Conservation (phyloP, 2,888 invertebrate genomes). For the Stomorhina lunata region DNA sequence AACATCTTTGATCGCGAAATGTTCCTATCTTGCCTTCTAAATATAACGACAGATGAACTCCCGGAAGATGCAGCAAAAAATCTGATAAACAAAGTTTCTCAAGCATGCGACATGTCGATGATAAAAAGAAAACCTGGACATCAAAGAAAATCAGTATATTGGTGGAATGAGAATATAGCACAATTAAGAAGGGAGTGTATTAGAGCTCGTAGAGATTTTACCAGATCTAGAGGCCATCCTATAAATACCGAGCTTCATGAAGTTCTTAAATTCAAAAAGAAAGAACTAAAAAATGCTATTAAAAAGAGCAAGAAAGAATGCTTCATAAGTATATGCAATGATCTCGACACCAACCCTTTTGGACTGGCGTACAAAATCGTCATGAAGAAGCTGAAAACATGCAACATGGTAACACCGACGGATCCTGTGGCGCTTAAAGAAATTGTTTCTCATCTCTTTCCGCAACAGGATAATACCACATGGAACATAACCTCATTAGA, state of each 20-base stretch:
- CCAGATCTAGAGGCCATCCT: no score
- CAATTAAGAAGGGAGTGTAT: not conserved
- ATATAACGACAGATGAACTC: no score
- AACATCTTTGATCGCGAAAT: not conserved
- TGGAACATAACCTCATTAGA: no score
- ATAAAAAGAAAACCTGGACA: not conserved
- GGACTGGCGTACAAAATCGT: not conserved
- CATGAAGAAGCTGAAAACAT: not conserved
- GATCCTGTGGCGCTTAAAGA: not conserved
- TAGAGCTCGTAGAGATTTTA: not conserved
- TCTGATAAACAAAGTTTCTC: not conserved
- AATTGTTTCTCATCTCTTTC: no score
- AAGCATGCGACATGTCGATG: not conserved
- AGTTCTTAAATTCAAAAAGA: not conserved
- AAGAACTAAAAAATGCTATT: not conserved
- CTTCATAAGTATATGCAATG: not conserved
- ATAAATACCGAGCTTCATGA: no score
- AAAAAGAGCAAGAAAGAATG: not conserved
- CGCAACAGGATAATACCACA: no score
- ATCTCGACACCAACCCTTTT: not conserved
- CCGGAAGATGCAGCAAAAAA: not conserved
- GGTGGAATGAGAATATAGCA: not conserved
- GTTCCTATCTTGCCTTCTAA: not conserved
- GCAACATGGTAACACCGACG: not conserved
- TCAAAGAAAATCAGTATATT: no score